Conservation (phyloP, 2,888 invertebrate species). For the Branchipolynoe longqiensis region DNA sequence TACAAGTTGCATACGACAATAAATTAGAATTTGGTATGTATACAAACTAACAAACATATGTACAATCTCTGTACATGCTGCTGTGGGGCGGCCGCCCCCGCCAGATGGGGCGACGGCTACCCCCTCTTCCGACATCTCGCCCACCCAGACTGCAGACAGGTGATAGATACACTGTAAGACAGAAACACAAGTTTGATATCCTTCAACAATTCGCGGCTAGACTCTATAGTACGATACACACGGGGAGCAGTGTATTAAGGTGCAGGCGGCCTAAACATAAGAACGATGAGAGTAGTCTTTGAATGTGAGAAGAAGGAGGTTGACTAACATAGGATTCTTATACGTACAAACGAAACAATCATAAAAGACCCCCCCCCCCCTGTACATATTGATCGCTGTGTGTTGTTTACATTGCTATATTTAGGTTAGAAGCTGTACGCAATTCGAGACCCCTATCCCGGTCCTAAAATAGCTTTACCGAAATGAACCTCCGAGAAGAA, state of each 20-base stretch:
- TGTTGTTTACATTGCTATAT: background rate
- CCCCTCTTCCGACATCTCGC: background rate
- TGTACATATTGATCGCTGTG: background rate
- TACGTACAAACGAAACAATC: background rate
- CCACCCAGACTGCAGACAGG: conserved; percentile 18
- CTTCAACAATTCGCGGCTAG: background rate
- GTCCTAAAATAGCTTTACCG: no score
- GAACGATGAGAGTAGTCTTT: background rate
- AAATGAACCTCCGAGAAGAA: no score
- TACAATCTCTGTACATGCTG: conserved; percentile 47
- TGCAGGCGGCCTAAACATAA: background rate
- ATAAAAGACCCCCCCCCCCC: background rate
- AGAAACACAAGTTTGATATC: background rate
- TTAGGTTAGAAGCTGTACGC: background rate
- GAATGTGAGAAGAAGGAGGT: background rate
- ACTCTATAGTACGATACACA: conserved; percentile 20
- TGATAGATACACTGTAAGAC: conserved; percentile 36
- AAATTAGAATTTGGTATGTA: conserved; percentile 49
- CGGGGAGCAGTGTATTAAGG: background rate
- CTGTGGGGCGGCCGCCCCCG: conserved; percentile 5
- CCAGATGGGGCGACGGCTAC: background rate
- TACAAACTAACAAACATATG: conserved; percentile 50
- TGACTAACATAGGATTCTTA: background rate
- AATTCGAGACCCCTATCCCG: no score
- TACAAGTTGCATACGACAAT: conserved; percentile 48